Evolutionary conservation across 1,140 invertebrate species (phyloP).

Genomic region (Ridgeia piscesae): DNA sequence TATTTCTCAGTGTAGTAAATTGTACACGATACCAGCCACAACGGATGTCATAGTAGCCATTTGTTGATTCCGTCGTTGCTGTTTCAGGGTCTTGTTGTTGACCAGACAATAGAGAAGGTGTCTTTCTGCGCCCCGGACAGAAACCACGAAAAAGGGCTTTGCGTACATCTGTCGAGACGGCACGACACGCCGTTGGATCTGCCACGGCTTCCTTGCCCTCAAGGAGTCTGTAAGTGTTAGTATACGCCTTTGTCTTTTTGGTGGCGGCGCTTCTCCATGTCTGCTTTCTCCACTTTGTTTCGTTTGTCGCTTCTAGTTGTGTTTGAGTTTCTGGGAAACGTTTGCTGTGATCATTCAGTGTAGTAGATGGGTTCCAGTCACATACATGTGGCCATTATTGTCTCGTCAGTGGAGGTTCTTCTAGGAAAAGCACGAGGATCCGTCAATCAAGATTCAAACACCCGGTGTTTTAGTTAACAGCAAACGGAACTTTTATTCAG

Average conservation of each 20-base stretch:
- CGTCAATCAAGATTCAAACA: too few species aligned
- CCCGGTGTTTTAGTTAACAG: too few species aligned
- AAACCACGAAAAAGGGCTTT: slow-evolving; percentile 96
- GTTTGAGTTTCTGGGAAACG: background rate
- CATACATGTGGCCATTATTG: background rate
- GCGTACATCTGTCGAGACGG: slow-evolving; percentile 88
- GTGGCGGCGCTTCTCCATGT: slow-evolving; percentile 2
- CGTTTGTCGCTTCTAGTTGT: slow-evolving; percentile 75
- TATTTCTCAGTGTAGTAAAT: background rate
- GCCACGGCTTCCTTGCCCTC: slow-evolving; percentile 95
- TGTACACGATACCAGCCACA: background rate
- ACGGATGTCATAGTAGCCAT: background rate
- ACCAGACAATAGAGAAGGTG: slow-evolving; percentile 99
- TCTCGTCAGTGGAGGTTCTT: too few species aligned
- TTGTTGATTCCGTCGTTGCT: background rate
- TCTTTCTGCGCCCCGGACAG: slow-evolving; percentile 99
- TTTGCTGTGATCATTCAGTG: background rate
- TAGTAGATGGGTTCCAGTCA: background rate
- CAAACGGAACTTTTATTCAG: too few species aligned
- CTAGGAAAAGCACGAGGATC: too few species aligned
- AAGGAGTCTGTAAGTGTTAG: slow-evolving; percentile 79
- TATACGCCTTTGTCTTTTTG: background rate
- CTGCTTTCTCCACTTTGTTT: slow-evolving; percentile 99
- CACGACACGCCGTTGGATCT: slow-evolving; percentile 94
- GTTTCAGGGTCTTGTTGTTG: slow-evolving; percentile 84